These are phyloP conservation scores for Drosophila ficusphila DNA, from an alignment of 1,140 invertebrate genomes.

Conservation along the genomic window DNA sequence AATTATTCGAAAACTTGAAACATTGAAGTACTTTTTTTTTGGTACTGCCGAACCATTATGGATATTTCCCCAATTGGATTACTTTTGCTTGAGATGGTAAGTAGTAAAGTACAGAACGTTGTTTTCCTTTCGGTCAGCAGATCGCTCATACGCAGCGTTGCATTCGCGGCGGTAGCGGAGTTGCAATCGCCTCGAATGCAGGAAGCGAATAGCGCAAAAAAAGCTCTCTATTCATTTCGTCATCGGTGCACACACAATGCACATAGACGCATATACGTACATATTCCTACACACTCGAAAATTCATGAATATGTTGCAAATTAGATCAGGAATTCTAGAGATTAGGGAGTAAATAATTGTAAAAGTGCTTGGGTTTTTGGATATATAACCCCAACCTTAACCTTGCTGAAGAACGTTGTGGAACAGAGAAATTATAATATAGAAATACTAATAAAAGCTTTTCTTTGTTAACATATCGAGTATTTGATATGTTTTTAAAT, in stretches of 20 bases:
- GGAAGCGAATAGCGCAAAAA: conserved; percentile 55
- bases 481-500: conserved; percentile 25
- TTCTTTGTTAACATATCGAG: conserved; percentile 43
- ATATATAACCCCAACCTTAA: neutral
- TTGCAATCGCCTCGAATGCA: conserved; percentile 54
- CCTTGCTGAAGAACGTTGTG: neutral
- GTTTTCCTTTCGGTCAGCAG: conserved; percentile 8
- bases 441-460: conserved; percentile 27
- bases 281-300: conserved; percentile 34
- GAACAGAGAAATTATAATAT: conserved; percentile 9
- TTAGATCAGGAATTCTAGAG: neutral
- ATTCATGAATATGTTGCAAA: conserved; percentile 47
- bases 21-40: conserved; percentile 12
- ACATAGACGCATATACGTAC: conserved; percentile 12
- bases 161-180: conserved; percentile 29
- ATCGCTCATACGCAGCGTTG: conserved; percentile 76
- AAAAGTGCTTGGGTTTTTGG: neutral
- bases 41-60: conserved; percentile 61
- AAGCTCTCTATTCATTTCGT: conserved; percentile 67
- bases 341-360: neutral
- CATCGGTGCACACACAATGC: conserved; percentile 45
- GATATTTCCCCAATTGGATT: conserved; percentile 76
- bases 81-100: conserved; percentile 69
- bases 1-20: conserved; percentile 31
- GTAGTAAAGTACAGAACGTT: conserved; percentile 4